Base-by-base conservation (phyloP, 2,113 vertebrate species). In the Aphyosemion australe region DNA sequence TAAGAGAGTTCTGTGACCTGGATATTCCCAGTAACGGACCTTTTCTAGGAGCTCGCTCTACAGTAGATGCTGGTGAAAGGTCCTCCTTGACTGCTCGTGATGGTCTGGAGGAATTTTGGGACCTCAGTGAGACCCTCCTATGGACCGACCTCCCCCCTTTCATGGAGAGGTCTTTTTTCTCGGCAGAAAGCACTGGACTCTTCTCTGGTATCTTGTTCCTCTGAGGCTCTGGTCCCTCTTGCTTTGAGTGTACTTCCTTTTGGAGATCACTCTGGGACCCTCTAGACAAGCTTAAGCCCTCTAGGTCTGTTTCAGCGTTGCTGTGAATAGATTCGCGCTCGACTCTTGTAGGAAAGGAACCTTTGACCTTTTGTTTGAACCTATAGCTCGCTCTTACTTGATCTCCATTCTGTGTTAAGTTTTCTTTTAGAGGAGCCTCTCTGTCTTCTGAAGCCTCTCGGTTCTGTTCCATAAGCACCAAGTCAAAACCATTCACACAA, bases 401-500 rank as follows among this genome's bases (percentile, higher is more conserved):
- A 37, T 37, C 34, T 37, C 9, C 7, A 37, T 37, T 7, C 34
- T 37, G 34, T 37, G 34, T 8, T 8, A 37, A 37, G 34, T 37
- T 37, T 37, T 37, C 9, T 6, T 37, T 37, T 59, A 64, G 16
- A 15, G 1, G 2, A 16, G 12, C 41, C 4, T 53, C 45, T 64
- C 13, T 65, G 53, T 0, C 72, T 63, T 59, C 55, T 72, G 32
- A 3, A 19, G n/a, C 10, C 19, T 74, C 51, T 18, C 60, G 61
- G 9, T 14, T 5, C 43, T 32, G n/a, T 0, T 62, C 56, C 41
- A 51, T 65, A 13, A 65, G 10, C 2, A 32, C 12, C 4, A 31
- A 16, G 9, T 72, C 71, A 0, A 41, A 45, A 67, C 87, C 93
- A 72, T 92, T 94, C 72, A 90, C 92, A 59, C 90, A 92, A 70